Conservation (phyloP, 2,888 invertebrate species). For the Drosophila hamatofila region DNA sequence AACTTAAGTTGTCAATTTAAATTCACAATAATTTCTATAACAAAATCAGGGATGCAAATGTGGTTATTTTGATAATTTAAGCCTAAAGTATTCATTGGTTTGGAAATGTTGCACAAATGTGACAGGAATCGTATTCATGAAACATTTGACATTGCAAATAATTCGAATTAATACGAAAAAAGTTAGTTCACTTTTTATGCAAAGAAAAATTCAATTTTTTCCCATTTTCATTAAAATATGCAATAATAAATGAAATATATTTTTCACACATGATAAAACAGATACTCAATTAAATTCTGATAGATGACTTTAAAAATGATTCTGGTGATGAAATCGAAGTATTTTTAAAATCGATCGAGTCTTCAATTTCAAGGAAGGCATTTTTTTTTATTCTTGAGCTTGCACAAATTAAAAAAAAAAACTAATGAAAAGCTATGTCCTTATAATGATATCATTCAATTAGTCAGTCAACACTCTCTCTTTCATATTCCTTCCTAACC, state of each 20-base stretch:
- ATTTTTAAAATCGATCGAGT: background rate
- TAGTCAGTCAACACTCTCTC: background rate
- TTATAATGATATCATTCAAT: background rate
- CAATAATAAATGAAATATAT: background rate
- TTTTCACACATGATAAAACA: background rate
- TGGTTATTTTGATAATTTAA: conserved; percentile 1
- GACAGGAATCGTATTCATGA: background rate
- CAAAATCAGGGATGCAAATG: conserved; percentile 5
- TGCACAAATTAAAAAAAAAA: background rate
- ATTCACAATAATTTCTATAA: conserved; percentile 11
- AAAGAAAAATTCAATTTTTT: background rate
- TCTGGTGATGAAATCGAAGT: background rate
- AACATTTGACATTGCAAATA: background rate
- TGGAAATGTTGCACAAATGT: conserved; percentile 3
- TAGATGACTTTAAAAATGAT: background rate
- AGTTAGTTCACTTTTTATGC: background rate
- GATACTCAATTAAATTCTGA: background rate
- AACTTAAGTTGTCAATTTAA: conserved; percentile 22
- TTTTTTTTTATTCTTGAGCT: background rate
- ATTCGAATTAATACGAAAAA: background rate
- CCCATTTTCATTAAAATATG: background rate
- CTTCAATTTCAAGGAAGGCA: background rate
- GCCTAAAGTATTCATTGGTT: conserved; percentile 5
- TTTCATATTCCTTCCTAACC: background rate
- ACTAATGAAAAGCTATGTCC: background rate